Percentiles rank a stretch among this genome's conserved stretches.
Evolutionary conservation across 2,888 invertebrate species (phyloP).

Genomic region (Agrenia bidenticulata): DNA sequence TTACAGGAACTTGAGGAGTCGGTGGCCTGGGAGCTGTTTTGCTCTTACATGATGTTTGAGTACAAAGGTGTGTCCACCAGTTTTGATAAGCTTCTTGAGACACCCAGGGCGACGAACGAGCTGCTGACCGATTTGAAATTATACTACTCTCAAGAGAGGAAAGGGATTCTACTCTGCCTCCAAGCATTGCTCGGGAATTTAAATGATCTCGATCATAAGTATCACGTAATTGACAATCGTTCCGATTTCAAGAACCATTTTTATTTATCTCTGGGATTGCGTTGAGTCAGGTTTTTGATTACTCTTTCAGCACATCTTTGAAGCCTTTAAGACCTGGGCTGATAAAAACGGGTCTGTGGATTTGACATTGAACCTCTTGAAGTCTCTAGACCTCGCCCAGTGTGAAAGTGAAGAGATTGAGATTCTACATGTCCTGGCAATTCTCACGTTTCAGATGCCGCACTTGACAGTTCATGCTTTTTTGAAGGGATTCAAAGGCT

Average conservation of each 20-base stretch:
- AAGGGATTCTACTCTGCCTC: constrained; percentile 41
- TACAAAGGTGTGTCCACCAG: constrained; percentile 43
- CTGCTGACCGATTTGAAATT: constrained; percentile 33
- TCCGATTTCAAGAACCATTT: neutral
- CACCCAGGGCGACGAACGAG: constrained; percentile 24
- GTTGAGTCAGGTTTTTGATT: neutral
- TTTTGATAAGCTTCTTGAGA: constrained; percentile 41
- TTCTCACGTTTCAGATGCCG: constrained; percentile 40
- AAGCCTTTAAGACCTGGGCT: constrained; percentile 13
- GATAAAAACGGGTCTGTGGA: neutral
- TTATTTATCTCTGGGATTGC: too few relatives aligned
- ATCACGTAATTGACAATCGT: neutral
- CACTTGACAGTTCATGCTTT: constrained; percentile 27
- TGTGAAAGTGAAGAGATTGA: constrained; percentile 42
- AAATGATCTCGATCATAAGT: constrained; percentile 16
- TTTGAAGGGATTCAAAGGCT: constrained; percentile 16
- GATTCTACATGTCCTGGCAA: constrained; percentile 38
- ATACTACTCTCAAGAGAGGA: constrained; percentile 46
- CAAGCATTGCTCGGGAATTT: constrained; percentile 43
- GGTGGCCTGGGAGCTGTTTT: constrained; percentile 43
- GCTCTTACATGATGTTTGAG: constrained; percentile 48
- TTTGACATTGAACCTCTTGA: constrained; percentile 10
- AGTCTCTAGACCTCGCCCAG: constrained; percentile 30
- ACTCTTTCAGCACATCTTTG: constrained; percentile 38
- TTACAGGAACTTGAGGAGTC: constrained; percentile 35